Base-by-base conservation (phyloP, 2,113 vertebrate species). In the Epinephelus moara region DNA sequence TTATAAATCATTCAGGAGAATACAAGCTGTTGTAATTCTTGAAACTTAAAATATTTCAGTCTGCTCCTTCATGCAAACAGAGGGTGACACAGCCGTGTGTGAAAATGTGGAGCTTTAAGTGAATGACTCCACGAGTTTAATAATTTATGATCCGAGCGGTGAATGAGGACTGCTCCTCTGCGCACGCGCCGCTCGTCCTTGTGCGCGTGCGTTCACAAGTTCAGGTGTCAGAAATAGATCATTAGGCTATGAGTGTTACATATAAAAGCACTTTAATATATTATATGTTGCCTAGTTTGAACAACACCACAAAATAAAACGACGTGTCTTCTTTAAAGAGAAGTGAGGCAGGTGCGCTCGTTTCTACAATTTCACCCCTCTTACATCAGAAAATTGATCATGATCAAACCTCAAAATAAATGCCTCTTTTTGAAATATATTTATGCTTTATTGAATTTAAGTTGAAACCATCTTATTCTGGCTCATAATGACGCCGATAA, bases 51-150 rank as follows among this genome's bases (percentile, higher is more conserved):
- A 67, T 23, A 17, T 23, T 11, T 45, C 7, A 53, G 12, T 7
- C 7, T 2, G 19, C 10, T 47, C 63, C 21, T n/a, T 49, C 6
- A 1, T 37, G 40, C 25, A 49, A 60, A 56, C 1, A 50, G 17
- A 62, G 42, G 76, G 45, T 52, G 27, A 63, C 49, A 13, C 63
- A 2, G 10, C 2, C 3, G n/a, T 2, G 75, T 49, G 81, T 81
- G 57, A 66, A 64, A 72, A 78, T 40, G 60, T 42, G 66, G 4
- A 69, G 45, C 74, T 72, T 53, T 37, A 21, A 57, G 66, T 75
- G 74, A 74, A 87, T 77, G 72, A 82, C 71, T 87, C 60, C 80
- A 57, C 50, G 75, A 79, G 55, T 88, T 90, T 25, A 79, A 88
- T 70, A 15, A 71, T 77, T 81, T 19, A 81, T 27, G 68, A 56